Evolutionary conservation across 2,888 invertebrate genomes (phyloP), one percentile per base, ranked within the genome.

Genomic region (Sinelater perroti): DNA sequence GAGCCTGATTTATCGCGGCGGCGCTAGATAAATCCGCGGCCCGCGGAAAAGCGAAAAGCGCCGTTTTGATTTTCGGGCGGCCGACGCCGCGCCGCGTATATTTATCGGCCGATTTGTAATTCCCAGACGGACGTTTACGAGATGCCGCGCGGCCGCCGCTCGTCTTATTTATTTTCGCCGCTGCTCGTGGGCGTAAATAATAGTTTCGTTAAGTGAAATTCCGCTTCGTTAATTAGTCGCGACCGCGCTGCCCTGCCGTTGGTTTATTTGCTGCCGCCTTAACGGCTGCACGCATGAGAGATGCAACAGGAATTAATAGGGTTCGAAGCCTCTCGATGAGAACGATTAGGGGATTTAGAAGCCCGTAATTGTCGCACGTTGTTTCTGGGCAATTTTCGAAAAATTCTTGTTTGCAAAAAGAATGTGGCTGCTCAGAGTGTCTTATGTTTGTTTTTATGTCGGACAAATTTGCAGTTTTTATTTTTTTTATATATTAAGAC

Each of bases 21-120:
- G 28, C 35, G 26, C 21, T 21, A 44, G 30, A 44, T 44, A 44
- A 16, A 30, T 44, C 30, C 28, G 30, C 30, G 18, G 28, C 28
- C 10, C 11, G 17, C 10, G 14, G 31, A 44, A 26, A 52, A 45
- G n/a, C 24, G 18, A 42, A 42, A 38, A 28, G 17, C 17, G 16
- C 20, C 28, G 30, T 46, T 54, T 54, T 54, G 54, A 56, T 56
- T 51, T 56, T 45, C 38, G 45, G 45, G 46, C 36, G 24, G 26
- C 35, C 17, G 14, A 33, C 45, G 44, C 20, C 47, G 33, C 40
- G 7, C 35, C 36, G 28, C 36, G 44, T 33, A 53, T 57, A 57
- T 57, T 57, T 57, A 57, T 57, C 53, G 42, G 40, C 21, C 57
- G 52, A 57, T 53, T 57, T 57, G 52, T 52, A 53, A 57, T 53